phyloP scores from a whole-genome alignment of 2,113 vertebrate genomes.

The Excalfactoria chinensis region DNA sequence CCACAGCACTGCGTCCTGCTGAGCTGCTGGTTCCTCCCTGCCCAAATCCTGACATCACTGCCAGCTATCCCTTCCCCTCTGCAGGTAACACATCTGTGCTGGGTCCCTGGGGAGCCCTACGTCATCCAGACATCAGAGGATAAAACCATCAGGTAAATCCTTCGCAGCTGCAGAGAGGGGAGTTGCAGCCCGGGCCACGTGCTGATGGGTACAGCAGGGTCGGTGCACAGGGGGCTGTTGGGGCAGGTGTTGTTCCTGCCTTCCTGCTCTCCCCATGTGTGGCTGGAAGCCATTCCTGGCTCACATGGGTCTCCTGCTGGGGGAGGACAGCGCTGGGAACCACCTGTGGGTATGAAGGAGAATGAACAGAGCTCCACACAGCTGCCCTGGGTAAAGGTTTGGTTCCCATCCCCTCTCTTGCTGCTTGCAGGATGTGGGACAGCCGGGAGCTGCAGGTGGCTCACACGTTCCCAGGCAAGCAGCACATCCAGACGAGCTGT shows the following conservation, averaged over 20 bases:
- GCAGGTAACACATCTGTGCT: constrained; percentile 95
- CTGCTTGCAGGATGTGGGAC: constrained; percentile 89
- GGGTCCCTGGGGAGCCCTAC: constrained; percentile 90
- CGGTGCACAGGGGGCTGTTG: background rate
- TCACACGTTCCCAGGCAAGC: constrained; percentile 89
- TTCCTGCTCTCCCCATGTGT: background rate
- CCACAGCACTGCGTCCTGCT: background rate
- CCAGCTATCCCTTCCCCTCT: background rate
- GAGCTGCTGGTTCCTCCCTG: background rate
- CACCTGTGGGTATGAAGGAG: accelerated
- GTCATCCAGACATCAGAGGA: constrained; percentile 93
- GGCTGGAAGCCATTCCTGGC: background rate
- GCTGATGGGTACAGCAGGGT: background rate
- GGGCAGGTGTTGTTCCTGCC: background rate
- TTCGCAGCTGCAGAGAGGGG: background rate
- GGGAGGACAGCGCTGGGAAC: background rate
- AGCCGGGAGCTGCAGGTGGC: constrained; percentile 88
- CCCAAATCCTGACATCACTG: background rate
- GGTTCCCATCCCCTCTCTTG: accelerated
- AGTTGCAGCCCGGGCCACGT: background rate
- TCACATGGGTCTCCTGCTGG: background rate
- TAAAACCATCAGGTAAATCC: constrained; percentile 89
- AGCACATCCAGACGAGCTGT: constrained; percentile 94
- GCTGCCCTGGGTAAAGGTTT: background rate
- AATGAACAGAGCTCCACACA: background rate